Percentiles rank a stretch among this genome's conserved stretches.
These are phyloP conservation scores for Aleiodes leptofemur DNA, from an alignment of 2,888 invertebrate genomes.

Conservation along the genomic window DNA sequence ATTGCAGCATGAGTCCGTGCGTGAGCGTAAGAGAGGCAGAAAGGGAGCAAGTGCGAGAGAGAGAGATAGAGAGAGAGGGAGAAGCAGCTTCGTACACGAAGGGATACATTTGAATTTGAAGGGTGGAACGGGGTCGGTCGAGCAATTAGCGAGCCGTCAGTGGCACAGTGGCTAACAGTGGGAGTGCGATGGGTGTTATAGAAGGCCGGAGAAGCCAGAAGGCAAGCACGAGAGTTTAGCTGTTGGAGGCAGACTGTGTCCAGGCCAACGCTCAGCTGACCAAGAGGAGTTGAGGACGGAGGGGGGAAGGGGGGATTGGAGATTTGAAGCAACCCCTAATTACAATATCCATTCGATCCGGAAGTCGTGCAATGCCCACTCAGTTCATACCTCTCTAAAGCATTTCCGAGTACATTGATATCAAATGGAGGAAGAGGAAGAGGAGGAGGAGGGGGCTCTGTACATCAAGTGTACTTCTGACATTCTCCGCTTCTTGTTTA, in stretches of 20 bases:
- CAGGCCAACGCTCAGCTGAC: slow-evolving; percentile 61
- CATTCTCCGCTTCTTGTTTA: slow-evolving; percentile 18
- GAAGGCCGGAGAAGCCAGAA: slow-evolving; percentile 12
- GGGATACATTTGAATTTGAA: slow-evolving; percentile 72
- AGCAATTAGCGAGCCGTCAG: slow-evolving; percentile 76
- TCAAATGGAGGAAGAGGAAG: background rate
- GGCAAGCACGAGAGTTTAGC: slow-evolving; percentile 36
- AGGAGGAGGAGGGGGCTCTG: slow-evolving; percentile 4
- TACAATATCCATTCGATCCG: slow-evolving; percentile 64
- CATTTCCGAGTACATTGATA: slow-evolving; percentile 30
- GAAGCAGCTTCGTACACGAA: slow-evolving; percentile 50
- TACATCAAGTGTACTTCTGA: slow-evolving; percentile 25
- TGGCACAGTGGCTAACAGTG: slow-evolving; percentile 73
- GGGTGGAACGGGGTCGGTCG: slow-evolving; percentile 68
- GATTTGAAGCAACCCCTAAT: slow-evolving; percentile 67
- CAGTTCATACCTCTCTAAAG: slow-evolving; percentile 10
- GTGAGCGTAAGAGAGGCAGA: slow-evolving; percentile 16
- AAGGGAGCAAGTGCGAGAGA: slow-evolving; percentile 22
- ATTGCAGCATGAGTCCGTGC: background rate
- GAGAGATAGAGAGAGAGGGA: slow-evolving; percentile 27
- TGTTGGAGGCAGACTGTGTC: slow-evolving; percentile 55
- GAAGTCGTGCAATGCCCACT: slow-evolving; percentile 23
- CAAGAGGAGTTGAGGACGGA: slow-evolving; percentile 54
- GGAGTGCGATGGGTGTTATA: slow-evolving; percentile 28
- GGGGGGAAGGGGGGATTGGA: slow-evolving; percentile 10